Conservation (phyloP, 2,113 vertebrate genomes). For the Nothocercus julius region DNA sequence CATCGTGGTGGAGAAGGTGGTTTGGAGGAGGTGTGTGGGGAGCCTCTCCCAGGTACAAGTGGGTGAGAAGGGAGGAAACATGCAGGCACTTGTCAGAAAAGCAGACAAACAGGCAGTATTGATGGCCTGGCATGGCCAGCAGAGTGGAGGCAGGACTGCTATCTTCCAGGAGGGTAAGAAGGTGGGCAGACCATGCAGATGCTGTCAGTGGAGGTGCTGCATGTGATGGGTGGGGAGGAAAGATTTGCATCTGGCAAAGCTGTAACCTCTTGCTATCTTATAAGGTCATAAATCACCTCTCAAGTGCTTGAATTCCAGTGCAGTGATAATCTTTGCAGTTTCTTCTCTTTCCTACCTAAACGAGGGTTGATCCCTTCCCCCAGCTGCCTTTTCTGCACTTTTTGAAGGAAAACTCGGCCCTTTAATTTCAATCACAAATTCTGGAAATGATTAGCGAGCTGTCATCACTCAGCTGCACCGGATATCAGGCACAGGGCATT, state of each 20-base stretch:
- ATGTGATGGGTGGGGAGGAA: background rate
- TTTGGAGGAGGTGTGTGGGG: background rate
- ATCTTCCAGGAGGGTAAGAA: background rate
- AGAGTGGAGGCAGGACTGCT: background rate
- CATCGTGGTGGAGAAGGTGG: background rate
- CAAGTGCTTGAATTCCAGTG: background rate
- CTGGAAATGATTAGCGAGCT: conserved; percentile 54
- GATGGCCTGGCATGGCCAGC: rapidly evolving
- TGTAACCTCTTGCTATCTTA: background rate
- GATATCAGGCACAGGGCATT: conserved; percentile 24
- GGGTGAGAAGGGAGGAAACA: background rate
- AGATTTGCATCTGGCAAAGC: background rate
- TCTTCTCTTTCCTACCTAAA: background rate
- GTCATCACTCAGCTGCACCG: conserved; percentile 40
- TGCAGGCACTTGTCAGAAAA: background rate
- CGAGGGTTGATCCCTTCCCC: background rate
- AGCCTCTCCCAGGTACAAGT: background rate
- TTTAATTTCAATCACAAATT: conserved; percentile 46
- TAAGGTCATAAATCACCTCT: background rate
- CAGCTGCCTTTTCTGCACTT: background rate
- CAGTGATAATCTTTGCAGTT: background rate
- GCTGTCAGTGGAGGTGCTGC: background rate
- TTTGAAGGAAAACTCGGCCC: background rate
- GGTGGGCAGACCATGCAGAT: background rate
- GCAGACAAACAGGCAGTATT: background rate